Percentiles rank a stretch among this genome's conserved stretches.
phyloP scores from a whole-genome alignment of 2,888 invertebrate genomes.

The Tillus elongatus region DNA sequence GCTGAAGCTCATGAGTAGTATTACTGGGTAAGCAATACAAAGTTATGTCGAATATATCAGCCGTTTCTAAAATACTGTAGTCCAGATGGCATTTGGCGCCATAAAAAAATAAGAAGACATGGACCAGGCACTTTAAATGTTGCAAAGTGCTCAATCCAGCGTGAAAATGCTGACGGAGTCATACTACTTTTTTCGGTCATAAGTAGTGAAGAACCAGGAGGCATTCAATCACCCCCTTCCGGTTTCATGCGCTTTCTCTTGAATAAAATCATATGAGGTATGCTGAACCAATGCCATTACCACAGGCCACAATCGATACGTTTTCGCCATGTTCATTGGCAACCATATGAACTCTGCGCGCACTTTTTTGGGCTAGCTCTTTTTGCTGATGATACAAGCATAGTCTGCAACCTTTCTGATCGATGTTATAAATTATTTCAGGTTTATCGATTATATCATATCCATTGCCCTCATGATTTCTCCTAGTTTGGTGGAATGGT shows the following conservation, averaged over 20 bases:
- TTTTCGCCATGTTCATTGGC: slow-evolving; percentile 31
- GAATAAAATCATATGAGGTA: slow-evolving; percentile 27
- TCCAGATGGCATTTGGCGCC: slow-evolving; percentile 29
- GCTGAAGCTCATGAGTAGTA: slow-evolving; percentile 34
- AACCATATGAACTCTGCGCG: slow-evolving; percentile 25
- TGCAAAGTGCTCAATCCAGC: slow-evolving; percentile 24
- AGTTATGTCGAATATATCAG: slow-evolving; percentile 25
- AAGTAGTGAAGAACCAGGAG: slow-evolving; percentile 20
- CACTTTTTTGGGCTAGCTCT: slow-evolving; percentile 25
- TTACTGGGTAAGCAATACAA: slow-evolving; percentile 34
- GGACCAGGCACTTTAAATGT: slow-evolving; percentile 22
- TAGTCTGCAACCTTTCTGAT: slow-evolving; percentile 26
- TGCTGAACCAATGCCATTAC: slow-evolving; percentile 25
- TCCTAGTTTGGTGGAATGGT: slow-evolving; percentile 23
- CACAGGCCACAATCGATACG: slow-evolving; percentile 28
- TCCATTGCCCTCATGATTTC: slow-evolving; percentile 17
- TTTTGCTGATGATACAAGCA: slow-evolving; percentile 25
- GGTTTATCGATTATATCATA: slow-evolving; percentile 17
- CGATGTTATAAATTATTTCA: slow-evolving; percentile 23
- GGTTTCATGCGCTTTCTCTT: slow-evolving; percentile 20
- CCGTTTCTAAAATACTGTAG: slow-evolving; percentile 27
- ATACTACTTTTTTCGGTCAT: slow-evolving; percentile 20
- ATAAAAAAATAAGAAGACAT: slow-evolving; percentile 28
- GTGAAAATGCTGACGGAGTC: slow-evolving; percentile 12
- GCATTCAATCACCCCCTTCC: slow-evolving; percentile 22